A percentile compares a stretch with the other conserved stretches of the same genome.
Conservation (phyloP, 64 coral and sea anemone genomes). For the Stylophora pistillata region DNA sequence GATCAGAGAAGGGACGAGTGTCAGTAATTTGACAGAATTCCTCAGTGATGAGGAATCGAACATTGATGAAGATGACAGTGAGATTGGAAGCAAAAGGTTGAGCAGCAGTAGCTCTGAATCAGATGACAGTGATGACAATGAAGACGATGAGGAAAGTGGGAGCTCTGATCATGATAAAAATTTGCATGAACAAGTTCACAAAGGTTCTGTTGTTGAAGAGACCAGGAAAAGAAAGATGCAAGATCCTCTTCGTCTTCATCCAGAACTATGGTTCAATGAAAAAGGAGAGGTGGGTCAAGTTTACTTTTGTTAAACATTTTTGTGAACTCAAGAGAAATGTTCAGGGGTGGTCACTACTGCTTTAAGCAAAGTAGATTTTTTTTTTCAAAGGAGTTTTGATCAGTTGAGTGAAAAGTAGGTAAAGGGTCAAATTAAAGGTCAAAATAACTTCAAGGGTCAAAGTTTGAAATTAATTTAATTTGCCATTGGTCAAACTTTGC, state of each 20-base stretch:
- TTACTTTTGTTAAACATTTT: neutral
- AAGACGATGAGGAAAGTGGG: conserved; percentile 39
- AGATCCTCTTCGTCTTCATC: conserved; percentile 78
- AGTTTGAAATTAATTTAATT: too few relatives aligned
- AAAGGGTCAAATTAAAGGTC: too few relatives aligned
- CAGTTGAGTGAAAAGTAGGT: too few relatives aligned
- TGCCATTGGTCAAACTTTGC: too few relatives aligned
- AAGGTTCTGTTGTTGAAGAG: conserved; percentile 30
- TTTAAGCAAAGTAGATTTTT: too few relatives aligned
- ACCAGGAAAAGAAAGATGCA: conserved; percentile 62
- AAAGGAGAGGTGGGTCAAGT: conserved; percentile 58
- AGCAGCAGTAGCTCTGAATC: conserved; percentile 13
- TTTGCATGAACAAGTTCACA: conserved; percentile 37
- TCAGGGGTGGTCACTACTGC: too few relatives aligned
- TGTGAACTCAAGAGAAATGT: neutral
- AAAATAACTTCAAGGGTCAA: too few relatives aligned
- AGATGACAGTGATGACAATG: conserved; percentile 24
- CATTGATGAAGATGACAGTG: conserved; percentile 22
- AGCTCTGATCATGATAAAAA: conserved; percentile 68
- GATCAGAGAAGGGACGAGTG: neutral
- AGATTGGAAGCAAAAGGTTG: neutral
- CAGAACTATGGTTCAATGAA: conserved; percentile 98
- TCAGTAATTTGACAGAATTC: neutral
- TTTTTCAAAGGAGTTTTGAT: too few relatives aligned
- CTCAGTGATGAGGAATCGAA: conserved; percentile 25